Evolutionary conservation across 2,113 vertebrate species (phyloP).

Genomic region (Alouatta palliata): DNA sequence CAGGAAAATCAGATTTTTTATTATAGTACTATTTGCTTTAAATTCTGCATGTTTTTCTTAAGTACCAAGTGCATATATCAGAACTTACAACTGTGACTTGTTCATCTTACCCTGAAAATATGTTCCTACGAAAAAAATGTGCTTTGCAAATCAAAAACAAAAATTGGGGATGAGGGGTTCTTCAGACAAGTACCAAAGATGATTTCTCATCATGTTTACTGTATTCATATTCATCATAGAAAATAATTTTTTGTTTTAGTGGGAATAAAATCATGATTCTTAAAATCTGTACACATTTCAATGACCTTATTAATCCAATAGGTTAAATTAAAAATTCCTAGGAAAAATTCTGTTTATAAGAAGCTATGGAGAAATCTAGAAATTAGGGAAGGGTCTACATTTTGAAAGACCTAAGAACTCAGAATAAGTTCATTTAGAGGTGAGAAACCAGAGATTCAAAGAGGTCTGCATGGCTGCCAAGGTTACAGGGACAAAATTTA

Average conservation of each 20-base stretch:
- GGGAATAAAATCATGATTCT: background rate
- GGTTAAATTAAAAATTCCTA: background rate
- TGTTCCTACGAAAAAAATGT: background rate
- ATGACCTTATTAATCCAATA: background rate
- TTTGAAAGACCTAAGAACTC: background rate
- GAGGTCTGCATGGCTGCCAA: background rate
- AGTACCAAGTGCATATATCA: background rate
- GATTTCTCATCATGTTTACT: background rate
- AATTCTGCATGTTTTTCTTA: conserved; percentile 1
- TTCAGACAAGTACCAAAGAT: background rate
- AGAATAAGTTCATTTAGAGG: background rate
- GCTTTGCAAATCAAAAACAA: background rate
- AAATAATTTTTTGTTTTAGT: background rate
- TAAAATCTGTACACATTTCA: background rate
- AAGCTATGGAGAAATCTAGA: background rate
- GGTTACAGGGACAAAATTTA: background rate
- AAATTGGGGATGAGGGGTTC: background rate
- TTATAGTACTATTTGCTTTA: background rate
- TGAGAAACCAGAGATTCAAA: background rate
- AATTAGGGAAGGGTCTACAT: background rate
- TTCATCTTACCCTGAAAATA: background rate
- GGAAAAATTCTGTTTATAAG: background rate
- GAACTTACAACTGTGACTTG: background rate
- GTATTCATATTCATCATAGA: background rate
- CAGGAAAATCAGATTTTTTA: background rate